Percentiles rank a stretch among this genome's conserved stretches.
phyloP scores from a whole-genome alignment of 2,113 vertebrate genomes.

The Cyprinodon variegatus region DNA sequence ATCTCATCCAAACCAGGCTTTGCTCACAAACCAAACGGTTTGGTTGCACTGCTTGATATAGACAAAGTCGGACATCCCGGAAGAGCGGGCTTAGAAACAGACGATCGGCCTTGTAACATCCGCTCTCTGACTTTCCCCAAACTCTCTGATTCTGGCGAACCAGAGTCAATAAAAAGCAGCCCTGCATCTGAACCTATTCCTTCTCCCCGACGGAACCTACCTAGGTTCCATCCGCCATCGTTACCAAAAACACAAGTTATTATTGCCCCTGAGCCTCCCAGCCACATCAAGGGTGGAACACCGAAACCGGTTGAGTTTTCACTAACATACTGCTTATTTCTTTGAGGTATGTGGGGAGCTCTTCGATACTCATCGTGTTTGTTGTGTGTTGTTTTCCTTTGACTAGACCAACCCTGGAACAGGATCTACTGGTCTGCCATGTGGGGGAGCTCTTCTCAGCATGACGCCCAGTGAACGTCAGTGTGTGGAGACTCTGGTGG shows the following conservation, averaged over 20 bases:
- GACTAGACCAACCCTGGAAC: slow-evolving; percentile 58
- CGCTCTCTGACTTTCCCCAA: slow-evolving; percentile 96
- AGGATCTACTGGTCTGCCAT: slow-evolving; percentile 51
- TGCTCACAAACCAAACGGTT: slow-evolving; percentile 92
- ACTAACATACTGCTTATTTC: not conserved
- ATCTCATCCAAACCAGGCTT: slow-evolving; percentile 69
- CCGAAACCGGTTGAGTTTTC: slow-evolving; percentile 70
- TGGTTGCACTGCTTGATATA: slow-evolving; percentile 89
- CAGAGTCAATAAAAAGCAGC: slow-evolving; percentile 56
- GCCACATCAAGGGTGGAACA: slow-evolving; percentile 61
- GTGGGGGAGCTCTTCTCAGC: slow-evolving; percentile 74
- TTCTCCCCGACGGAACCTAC: slow-evolving; percentile 66
- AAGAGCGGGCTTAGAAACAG: slow-evolving; percentile 68
- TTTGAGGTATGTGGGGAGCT: not conserved
- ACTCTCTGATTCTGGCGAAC: slow-evolving; percentile 87
- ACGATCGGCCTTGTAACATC: slow-evolving; percentile 89
- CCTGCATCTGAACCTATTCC: slow-evolving; percentile 56
- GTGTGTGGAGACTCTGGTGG: slow-evolving; percentile 90
- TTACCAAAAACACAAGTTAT: slow-evolving; percentile 63
- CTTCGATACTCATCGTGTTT: not conserved
- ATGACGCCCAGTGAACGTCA: slow-evolving; percentile 89
- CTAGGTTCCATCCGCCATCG: slow-evolving; percentile 78
- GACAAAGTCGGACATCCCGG: slow-evolving; percentile 81
- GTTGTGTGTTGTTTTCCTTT: not conserved
- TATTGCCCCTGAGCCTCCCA: slow-evolving; percentile 46